Conservation (phyloP, 1,140 invertebrate species). For the Platorchestia sp. region DNA sequence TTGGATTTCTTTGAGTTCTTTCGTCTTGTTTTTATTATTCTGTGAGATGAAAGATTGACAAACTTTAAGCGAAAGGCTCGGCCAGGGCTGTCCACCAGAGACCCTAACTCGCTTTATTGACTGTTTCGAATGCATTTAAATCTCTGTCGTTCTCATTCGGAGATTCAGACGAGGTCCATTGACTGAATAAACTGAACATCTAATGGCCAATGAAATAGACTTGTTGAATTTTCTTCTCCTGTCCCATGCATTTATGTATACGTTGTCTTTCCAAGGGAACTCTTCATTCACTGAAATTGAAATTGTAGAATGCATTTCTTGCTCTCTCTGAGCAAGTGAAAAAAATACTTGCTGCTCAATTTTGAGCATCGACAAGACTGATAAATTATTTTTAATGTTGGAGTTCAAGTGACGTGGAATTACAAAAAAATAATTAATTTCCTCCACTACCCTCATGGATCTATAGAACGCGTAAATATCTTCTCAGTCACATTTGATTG, state of each 20-base stretch:
- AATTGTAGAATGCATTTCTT: not conserved
- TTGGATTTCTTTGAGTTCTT: not conserved
- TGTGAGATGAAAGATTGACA: not conserved
- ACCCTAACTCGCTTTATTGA: constrained; percentile 28
- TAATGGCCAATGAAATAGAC: not conserved
- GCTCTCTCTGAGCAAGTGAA: not conserved
- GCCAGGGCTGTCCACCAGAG: not conserved
- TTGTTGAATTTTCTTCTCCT: not conserved
- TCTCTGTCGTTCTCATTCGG: not conserved
- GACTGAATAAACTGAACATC: not conserved
- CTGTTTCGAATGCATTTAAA: constrained; percentile 26
- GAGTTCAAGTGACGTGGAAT: not conserved
- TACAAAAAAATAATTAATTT: not conserved
- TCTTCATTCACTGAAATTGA: not conserved
- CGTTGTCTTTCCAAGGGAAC: not conserved
- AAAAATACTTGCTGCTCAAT: not conserved
- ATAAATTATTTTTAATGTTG: not conserved
- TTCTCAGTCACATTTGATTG: not conserved
- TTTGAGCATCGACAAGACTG: not conserved
- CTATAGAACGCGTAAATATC: not conserved
- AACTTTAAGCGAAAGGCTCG: not conserved
- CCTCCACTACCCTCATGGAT: too few species aligned
- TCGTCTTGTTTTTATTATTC: not conserved
- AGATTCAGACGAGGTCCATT: not conserved
- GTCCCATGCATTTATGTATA: not conserved